These are phyloP conservation scores for Argentina silus DNA, from an alignment of 2,797 vertebrate genomes.

Conservation along the genomic window DNA sequence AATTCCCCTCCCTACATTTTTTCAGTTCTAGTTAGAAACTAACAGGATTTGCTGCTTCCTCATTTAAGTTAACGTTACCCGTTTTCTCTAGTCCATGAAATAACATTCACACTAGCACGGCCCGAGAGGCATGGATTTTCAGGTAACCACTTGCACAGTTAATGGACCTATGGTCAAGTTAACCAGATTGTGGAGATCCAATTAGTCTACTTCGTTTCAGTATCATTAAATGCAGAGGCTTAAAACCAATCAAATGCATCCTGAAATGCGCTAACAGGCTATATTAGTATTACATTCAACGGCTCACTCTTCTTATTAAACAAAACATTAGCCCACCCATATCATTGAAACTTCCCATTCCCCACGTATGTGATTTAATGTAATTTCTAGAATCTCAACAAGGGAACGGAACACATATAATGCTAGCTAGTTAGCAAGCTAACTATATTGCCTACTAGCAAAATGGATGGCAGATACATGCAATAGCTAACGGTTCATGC, in stretches of 20 bases:
- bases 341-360: not conserved
- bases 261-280: not conserved
- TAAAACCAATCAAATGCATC: constrained; percentile 31
- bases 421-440: not conserved
- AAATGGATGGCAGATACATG: constrained; percentile 24
- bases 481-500: constrained; percentile 4
- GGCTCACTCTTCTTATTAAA: not conserved
- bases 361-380: no score
- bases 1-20: constrained; percentile 19
- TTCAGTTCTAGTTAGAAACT: constrained; percentile 15
- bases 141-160: constrained; percentile 41
- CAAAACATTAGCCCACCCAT: not conserved
- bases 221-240: constrained; percentile 58
- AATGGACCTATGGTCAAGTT: constrained; percentile 56
- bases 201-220: constrained; percentile 59
- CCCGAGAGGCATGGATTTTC: not conserved
- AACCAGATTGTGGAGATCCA: constrained; percentile 74
- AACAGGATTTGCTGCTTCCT: constrained; percentile 22
- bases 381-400: not conserved
- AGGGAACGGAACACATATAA: not conserved
- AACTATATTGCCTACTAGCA: constrained; percentile 19
- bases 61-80: constrained; percentile 24
- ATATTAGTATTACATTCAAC: not conserved
- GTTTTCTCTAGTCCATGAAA: constrained; percentile 31
- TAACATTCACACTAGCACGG: not conserved